phyloP scores from a whole-genome alignment of 2,797 vertebrate species.

The Lemur catta region DNA sequence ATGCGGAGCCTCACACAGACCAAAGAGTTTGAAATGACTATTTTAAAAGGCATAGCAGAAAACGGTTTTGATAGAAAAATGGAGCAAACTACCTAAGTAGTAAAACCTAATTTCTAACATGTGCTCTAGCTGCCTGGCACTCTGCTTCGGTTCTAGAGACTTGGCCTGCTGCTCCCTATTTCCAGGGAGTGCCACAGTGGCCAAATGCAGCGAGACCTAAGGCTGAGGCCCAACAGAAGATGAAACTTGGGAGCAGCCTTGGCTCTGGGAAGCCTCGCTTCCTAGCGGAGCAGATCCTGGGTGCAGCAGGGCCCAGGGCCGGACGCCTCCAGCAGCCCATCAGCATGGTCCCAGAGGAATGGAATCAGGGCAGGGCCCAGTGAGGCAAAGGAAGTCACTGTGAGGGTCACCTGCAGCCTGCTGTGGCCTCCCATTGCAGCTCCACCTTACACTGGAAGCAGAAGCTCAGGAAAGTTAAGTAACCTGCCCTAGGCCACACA shows the following conservation, averaged over 20 bases:
- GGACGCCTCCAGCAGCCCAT: background rate
- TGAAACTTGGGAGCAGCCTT: background rate
- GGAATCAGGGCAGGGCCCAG: background rate
- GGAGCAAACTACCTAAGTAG: background rate
- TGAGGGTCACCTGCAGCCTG: too few relatives aligned
- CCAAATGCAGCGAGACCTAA: background rate
- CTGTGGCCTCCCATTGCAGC: background rate
- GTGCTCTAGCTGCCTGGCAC: background rate
- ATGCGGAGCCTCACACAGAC: background rate
- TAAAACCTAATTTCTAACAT: background rate
- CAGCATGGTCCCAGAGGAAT: background rate
- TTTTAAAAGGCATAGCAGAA: conserved; percentile 31
- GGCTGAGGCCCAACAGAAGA: background rate
- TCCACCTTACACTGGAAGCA: too few relatives aligned
- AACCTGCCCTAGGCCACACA: background rate
- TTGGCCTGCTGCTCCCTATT: too few relatives aligned
- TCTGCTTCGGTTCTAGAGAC: background rate
- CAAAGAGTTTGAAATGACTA: background rate
- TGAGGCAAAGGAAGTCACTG: background rate
- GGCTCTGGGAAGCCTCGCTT: rapidly evolving
- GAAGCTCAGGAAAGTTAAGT: background rate
- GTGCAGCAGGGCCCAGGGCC: background rate
- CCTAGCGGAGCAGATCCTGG: background rate
- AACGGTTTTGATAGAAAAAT: background rate
- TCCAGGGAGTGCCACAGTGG: background rate